These are phyloP conservation scores for Tuberolachnus salignus DNA, from an alignment of 2,888 invertebrate genomes.

Conservation along the genomic window DNA sequence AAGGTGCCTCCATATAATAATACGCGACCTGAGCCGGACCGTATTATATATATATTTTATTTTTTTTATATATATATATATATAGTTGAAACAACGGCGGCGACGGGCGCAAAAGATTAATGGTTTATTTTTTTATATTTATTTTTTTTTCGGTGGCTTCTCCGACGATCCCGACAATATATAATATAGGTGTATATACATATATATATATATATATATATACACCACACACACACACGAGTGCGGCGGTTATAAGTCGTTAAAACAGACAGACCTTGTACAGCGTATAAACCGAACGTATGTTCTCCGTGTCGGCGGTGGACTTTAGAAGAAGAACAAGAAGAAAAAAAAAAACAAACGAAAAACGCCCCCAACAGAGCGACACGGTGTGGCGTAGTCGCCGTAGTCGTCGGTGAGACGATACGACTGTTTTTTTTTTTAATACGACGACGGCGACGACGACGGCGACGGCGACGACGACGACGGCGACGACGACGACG, in stretches of 20 bases:
- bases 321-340: conserved; percentile 5
- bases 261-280: conserved; percentile 33
- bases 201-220: not conserved
- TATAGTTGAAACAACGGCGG: conserved; percentile 46
- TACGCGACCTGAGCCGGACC: conserved; percentile 13
- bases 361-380: conserved; percentile 39
- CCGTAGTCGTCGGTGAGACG: no score
- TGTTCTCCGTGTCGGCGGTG: not conserved
- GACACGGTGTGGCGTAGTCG: conserved; percentile 10
- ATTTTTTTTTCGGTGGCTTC: conserved; percentile 54
- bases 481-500: conserved; percentile 17
- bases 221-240: not conserved
- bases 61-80: no score
- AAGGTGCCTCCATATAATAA: no score
- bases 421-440: no score
- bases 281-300: not conserved
- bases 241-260: no score
- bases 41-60: no score
- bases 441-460: no score
- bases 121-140: no score
- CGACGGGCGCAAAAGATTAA: conserved; percentile 49
- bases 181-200: no score
- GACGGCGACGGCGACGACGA: no score
- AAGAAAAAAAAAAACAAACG: not conserved
- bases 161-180: not conserved